phyloP scores from a whole-genome alignment of 2,888 invertebrate species.

The Ophion costatus region DNA sequence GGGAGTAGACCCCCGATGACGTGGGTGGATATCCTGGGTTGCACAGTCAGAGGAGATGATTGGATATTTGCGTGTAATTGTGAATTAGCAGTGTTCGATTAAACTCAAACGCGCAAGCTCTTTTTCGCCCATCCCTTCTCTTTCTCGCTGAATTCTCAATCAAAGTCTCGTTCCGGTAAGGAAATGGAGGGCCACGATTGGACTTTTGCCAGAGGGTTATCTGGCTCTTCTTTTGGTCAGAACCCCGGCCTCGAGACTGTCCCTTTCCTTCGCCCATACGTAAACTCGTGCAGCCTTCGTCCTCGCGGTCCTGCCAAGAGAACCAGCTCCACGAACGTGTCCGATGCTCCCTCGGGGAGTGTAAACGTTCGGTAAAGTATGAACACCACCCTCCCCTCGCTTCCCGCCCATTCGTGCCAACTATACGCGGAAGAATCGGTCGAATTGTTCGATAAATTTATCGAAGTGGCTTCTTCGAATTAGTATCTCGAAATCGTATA shows the following conservation, averaged over 20 bases:
- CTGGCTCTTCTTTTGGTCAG: constrained; percentile 39
- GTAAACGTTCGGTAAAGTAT: constrained; percentile 57
- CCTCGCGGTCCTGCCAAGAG: constrained; percentile 44
- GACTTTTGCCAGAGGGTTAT: constrained; percentile 68
- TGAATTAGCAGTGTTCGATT: constrained; percentile 70
- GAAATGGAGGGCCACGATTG: constrained; percentile 70
- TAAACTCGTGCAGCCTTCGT: constrained; percentile 20
- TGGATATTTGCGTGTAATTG: constrained; percentile 54
- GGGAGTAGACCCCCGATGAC: neutral
- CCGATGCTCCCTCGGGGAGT: constrained; percentile 47
- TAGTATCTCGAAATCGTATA: constrained; percentile 47
- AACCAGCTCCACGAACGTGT: constrained; percentile 46
- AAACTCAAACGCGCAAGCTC: constrained; percentile 41
- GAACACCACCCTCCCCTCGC: neutral
- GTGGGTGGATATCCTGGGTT: neutral
- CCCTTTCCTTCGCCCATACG: constrained; percentile 23
- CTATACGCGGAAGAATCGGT: constrained; percentile 38
- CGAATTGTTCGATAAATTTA: constrained; percentile 54
- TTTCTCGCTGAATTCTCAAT: constrained; percentile 67
- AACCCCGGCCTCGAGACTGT: constrained; percentile 27
- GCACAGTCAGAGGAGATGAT: constrained; percentile 39
- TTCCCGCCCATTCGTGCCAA: neutral
- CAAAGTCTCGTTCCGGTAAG: constrained; percentile 71
- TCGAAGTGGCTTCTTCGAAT: constrained; percentile 57
- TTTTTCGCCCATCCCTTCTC: constrained; percentile 26